phyloP scores from a whole-genome alignment of 2,113 vertebrate genomes.

The Chauna torquata region DNA sequence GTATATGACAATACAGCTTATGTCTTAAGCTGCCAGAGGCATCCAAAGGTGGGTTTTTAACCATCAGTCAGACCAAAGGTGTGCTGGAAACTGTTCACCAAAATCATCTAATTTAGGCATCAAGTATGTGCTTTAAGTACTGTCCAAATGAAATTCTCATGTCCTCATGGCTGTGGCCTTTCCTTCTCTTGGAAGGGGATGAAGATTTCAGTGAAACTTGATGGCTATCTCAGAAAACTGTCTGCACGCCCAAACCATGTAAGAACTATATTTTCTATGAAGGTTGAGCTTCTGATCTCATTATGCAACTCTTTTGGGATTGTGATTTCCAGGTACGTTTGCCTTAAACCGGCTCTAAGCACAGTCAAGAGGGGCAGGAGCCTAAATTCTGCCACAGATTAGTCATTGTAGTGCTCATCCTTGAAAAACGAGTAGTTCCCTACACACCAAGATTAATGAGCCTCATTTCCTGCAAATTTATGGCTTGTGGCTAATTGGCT shows the following conservation, averaged over 20 bases:
- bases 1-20: not conserved
- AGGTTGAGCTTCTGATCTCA: not conserved
- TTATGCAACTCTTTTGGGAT: not conserved
- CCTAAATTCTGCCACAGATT: not conserved
- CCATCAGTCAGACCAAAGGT: not conserved
- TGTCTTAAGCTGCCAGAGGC: not conserved
- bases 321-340: not conserved
- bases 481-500: slow-evolving; percentile 10
- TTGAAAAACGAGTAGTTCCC: not conserved
- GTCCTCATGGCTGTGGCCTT: not conserved
- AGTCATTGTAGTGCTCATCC: not conserved
- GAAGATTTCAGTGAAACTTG: not conserved
- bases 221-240: not conserved
- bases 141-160: not conserved
- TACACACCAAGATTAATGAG: not conserved
- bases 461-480: slow-evolving; percentile 34
- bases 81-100: not conserved
- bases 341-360: not conserved
- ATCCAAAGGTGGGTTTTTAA: not conserved
- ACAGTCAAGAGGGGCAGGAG: not conserved
- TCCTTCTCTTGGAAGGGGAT: not conserved
- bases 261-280: not conserved
- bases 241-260: not conserved
- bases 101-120: not conserved
- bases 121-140: not conserved